Evolutionary conservation across 2,113 vertebrate genomes (phyloP).

Genomic region (Urocolius indicus): DNA sequence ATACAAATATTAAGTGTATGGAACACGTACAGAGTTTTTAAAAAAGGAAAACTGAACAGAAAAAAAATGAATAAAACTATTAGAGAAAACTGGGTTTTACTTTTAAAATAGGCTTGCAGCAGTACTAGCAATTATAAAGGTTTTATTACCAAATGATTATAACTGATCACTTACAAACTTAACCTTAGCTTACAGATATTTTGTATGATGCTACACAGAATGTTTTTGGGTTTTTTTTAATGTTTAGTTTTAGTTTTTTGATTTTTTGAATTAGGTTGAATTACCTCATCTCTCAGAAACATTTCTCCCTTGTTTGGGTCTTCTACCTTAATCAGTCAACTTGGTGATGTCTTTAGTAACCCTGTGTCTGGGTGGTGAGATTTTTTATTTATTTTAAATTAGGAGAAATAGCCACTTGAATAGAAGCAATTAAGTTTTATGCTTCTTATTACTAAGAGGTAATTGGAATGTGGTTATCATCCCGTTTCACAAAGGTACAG

Average conservation of each 20-base stretch:
- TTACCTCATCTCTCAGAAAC: not conserved
- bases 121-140: not conserved
- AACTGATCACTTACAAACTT: not conserved
- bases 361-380: not conserved
- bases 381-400: conserved; percentile 42
- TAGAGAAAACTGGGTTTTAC: not conserved
- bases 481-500: conserved; percentile 34
- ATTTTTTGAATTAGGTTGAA: not conserved
- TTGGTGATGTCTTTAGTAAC: not conserved
- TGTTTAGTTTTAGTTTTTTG: no score
- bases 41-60: not conserved
- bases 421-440: conserved; percentile 50
- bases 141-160: not conserved
- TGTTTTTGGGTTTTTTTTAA: no score
- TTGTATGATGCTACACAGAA: not conserved
- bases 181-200: not conserved
- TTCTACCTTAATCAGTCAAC: not conserved
- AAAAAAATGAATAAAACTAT: not conserved
- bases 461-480: conserved; percentile 62
- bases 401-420: conserved; percentile 28
- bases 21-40: not conserved
- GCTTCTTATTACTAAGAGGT: conserved; percentile 26
- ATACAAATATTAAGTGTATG: not conserved
- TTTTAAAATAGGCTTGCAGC: not conserved
- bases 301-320: not conserved